phyloP scores from a whole-genome alignment of 2,797 vertebrate species.

The Spea hammondii region DNA sequence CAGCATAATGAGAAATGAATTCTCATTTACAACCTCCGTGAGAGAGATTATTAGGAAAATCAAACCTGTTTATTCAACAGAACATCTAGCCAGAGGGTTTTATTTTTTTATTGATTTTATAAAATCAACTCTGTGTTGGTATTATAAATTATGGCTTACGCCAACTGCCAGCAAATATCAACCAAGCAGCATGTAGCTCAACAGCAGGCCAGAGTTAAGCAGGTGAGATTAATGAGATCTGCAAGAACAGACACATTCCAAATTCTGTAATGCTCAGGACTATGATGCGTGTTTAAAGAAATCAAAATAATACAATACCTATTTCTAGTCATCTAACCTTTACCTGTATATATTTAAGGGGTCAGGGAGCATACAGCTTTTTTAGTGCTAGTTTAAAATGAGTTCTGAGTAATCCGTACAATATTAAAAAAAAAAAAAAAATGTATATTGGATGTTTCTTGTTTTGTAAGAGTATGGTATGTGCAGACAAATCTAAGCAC shows the following conservation, averaged over 20 bases:
- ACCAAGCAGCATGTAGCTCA: constrained; percentile 14
- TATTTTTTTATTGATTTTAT: background rate
- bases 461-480: no score
- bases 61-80: background rate
- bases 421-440: no score
- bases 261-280: background rate
- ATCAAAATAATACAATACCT: background rate
- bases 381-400: no score
- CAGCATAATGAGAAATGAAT: background rate
- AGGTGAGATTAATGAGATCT: constrained; percentile 22
- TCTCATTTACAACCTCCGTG: background rate
- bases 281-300: background rate
- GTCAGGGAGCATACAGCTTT: no score
- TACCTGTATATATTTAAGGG: no score
- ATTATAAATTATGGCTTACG: constrained; percentile 21
- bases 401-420: no score
- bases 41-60: background rate
- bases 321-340: background rate
- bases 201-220: constrained; percentile 7
- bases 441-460: no score
- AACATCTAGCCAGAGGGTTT: background rate
- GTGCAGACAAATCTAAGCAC: no score
- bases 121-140: background rate
- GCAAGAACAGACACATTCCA: background rate
- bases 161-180: constrained; percentile 18